Conservation (phyloP, 2,888 invertebrate species). For the Morinoia aosen region DNA sequence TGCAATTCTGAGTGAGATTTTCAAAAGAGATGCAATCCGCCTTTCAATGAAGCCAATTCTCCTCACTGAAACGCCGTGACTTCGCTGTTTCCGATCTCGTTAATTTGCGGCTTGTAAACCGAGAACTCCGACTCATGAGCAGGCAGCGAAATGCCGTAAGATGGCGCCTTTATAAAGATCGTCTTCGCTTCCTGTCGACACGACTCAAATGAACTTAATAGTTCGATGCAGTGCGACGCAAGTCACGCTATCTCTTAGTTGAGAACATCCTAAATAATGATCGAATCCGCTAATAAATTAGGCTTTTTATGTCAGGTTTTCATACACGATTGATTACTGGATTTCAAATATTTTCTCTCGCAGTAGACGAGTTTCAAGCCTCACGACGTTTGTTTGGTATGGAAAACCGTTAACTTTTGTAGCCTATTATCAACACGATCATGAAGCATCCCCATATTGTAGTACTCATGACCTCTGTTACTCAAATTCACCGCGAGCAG, state of each 20-base stretch:
- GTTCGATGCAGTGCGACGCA: background rate
- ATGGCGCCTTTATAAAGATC: background rate
- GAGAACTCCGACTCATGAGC: too few species aligned
- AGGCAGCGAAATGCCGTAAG: background rate
- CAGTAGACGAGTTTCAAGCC: background rate
- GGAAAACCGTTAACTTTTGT: background rate
- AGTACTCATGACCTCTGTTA: background rate
- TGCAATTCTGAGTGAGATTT: background rate
- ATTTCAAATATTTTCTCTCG: background rate
- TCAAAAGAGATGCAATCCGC: background rate
- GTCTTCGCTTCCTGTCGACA: background rate
- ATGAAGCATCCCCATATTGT: background rate
- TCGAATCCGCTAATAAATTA: background rate
- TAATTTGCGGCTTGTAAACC: background rate
- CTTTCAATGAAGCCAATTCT: background rate
- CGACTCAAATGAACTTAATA: background rate
- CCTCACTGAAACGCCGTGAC: background rate
- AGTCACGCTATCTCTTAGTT: background rate
- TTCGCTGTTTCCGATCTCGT: background rate
- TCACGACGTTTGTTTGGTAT: background rate
- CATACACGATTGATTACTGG: background rate
- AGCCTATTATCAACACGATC: background rate
- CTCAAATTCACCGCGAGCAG: background rate
- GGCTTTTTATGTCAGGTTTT: background rate
- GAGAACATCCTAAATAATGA: background rate